A percentile compares a stretch with the other conserved stretches of the same genome.
phyloP scores from a whole-genome alignment of 2,113 vertebrate species.

The Narcine bancroftii region DNA sequence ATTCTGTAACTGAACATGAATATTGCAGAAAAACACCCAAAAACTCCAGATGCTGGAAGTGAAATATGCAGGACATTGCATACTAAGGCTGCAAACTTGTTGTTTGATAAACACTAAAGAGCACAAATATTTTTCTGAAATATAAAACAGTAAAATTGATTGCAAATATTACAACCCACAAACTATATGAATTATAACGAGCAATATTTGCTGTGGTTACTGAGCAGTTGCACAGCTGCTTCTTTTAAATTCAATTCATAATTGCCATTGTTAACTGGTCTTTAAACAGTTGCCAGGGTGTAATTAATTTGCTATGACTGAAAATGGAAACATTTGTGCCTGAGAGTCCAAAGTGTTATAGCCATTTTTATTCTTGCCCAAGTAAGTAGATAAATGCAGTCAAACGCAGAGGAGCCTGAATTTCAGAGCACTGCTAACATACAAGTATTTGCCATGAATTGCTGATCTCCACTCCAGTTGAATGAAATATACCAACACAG shows the following conservation, averaged over 20 bases:
- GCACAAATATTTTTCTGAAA: background rate
- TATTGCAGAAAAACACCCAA: no score
- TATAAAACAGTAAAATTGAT: background rate
- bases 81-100: background rate
- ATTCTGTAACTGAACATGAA: no score
- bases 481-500: no score
- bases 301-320: conserved; percentile 55
- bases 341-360: background rate
- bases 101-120: background rate
- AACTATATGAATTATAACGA: background rate
- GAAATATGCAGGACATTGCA: background rate
- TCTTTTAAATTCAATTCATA: conserved; percentile 56
- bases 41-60: no score
- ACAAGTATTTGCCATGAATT: background rate
- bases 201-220: background rate
- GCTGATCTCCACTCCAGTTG: no score
- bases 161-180: background rate
- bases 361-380: background rate
- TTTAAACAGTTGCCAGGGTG: conserved; percentile 65
- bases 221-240: background rate
- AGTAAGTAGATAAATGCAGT: background rate
- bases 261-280: conserved; percentile 53
- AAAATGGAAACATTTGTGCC: conserved; percentile 59
- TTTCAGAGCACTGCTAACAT: background rate
- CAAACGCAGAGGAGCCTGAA: background rate